Evolutionary conservation across 2,888 invertebrate genomes (phyloP).

Genomic region (Eristalinus aeneus): DNA sequence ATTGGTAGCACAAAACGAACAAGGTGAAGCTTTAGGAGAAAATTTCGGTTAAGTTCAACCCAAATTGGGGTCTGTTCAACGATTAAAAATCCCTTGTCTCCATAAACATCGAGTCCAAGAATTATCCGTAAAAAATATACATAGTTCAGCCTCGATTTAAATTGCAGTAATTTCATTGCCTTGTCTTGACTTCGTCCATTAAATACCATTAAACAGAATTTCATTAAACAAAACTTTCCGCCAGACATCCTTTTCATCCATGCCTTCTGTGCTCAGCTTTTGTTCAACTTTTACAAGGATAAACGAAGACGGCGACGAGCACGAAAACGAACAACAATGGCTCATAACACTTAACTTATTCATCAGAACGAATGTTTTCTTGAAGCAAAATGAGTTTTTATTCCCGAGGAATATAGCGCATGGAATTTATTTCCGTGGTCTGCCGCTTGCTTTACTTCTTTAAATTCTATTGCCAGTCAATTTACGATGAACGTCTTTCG

Average conservation of each 20-base stretch:
- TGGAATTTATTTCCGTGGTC: neutral
- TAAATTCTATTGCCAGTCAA: neutral
- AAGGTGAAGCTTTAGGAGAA: too few species aligned
- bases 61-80: too few species aligned
- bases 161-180: neutral
- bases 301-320: neutral
- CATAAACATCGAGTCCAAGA: too few species aligned
- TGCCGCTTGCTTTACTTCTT: neutral
- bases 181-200: neutral
- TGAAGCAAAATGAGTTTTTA: neutral
- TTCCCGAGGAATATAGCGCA: neutral
- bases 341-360: conserved; percentile 34
- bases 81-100: too few species aligned
- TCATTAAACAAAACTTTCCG: neutral
- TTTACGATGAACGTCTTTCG: conserved; percentile 19
- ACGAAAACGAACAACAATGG: neutral
- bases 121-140: neutral
- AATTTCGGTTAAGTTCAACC: too few species aligned
- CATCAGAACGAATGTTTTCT: conserved; percentile 14
- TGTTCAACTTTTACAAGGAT: neutral
- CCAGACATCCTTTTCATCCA: neutral
- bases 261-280: neutral
- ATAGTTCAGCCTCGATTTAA: neutral
- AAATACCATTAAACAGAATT: neutral
- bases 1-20: too few species aligned